Evolutionary conservation across 2,797 vertebrate species (phyloP).

Genomic region (Numenius phaeopus): DNA sequence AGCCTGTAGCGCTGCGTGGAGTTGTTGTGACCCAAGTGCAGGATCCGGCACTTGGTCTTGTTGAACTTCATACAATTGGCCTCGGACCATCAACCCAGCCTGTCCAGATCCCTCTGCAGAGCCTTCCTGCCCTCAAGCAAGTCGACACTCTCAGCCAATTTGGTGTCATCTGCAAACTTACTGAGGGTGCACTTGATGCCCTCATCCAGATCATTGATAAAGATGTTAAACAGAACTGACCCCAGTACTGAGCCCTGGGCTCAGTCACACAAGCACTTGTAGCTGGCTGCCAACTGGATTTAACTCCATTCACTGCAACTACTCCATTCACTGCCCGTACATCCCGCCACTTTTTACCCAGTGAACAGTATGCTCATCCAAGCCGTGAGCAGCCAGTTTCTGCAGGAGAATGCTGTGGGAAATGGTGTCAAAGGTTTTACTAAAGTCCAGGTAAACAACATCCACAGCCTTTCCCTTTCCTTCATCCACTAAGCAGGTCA

Average conservation of each 20-base stretch:
- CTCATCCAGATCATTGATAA: not conserved
- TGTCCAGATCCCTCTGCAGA: not conserved
- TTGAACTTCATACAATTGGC: not conserved
- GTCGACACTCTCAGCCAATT: not conserved
- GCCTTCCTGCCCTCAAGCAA: not conserved
- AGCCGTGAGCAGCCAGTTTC: not conserved
- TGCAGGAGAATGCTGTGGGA: not conserved
- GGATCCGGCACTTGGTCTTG: accelerated
- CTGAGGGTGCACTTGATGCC: no score
- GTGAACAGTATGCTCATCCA: accelerated
- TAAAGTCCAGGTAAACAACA: no score
- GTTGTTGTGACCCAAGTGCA: not conserved
- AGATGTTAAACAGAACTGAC: not conserved
- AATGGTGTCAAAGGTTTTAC: not conserved
- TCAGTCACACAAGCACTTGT: not conserved
- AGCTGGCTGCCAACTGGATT: not conserved
- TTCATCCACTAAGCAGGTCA: no score
- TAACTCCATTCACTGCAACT: not conserved
- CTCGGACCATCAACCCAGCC: not conserved
- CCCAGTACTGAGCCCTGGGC: no score
- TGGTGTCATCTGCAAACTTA: no score
- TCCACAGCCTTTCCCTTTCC: no score
- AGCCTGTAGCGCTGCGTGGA: not conserved
- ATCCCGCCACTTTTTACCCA: not conserved
- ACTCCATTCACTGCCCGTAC: no score